phyloP scores from a whole-genome alignment of 2,113 vertebrate genomes.

The Sebastes fasciatus region DNA sequence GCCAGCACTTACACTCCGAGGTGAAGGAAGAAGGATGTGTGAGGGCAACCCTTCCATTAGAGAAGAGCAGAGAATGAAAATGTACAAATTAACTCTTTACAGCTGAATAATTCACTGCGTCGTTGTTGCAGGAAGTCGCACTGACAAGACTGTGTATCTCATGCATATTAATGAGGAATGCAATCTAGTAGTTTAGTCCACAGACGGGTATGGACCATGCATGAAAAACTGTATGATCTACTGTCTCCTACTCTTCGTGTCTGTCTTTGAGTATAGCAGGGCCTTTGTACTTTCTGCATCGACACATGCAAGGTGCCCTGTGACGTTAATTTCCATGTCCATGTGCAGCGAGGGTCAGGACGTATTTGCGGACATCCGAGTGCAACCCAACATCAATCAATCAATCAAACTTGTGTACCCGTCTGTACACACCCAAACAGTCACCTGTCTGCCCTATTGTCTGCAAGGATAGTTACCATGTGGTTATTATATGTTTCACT shows the following conservation, averaged over 20 bases:
- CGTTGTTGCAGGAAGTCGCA: neutral
- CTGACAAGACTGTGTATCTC: neutral
- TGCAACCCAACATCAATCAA: no score
- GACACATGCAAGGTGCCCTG: no score
- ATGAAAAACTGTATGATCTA: neutral
- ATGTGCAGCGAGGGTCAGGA: no score
- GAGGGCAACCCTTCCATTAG: constrained; percentile 9
- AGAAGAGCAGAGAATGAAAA: constrained; percentile 18
- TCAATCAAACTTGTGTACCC: no score
- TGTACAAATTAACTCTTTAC: neutral
- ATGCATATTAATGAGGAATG: neutral
- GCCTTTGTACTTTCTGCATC: neutral
- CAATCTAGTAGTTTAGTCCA: neutral
- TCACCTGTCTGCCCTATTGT: no score
- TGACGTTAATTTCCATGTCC: no score
- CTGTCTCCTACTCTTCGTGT: neutral
- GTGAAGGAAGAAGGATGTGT: constrained; percentile 17
- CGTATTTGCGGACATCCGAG: no score
- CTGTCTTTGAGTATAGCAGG: neutral
- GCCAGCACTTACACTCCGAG: constrained; percentile 45
- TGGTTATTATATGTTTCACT: no score
- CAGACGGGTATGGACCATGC: no score
- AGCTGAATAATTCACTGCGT: neutral
- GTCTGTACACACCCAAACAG: no score
- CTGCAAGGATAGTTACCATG: no score